phyloP scores from a whole-genome alignment of 2,888 invertebrate genomes.

The Aphelenchoides bicaudatus region DNA sequence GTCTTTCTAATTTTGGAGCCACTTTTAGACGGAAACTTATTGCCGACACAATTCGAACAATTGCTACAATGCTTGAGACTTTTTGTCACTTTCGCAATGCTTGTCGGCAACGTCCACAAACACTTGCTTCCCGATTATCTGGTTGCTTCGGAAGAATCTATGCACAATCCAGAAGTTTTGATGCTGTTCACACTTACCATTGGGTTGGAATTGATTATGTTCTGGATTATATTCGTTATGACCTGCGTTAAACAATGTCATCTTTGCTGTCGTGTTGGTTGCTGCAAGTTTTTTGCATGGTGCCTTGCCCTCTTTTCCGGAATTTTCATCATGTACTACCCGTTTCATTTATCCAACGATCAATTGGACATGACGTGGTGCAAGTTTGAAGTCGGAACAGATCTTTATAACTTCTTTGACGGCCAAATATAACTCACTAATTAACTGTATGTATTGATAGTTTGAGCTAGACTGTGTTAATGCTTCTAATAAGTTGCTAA shows the following conservation, averaged over 20 bases:
- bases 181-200: slow-evolving; percentile 51
- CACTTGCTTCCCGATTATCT: slow-evolving; percentile 53
- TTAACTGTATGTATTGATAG: too few relatives aligned
- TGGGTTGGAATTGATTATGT: slow-evolving; percentile 52
- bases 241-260: slow-evolving; percentile 54
- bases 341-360: slow-evolving; percentile 43
- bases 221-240: slow-evolving; percentile 50
- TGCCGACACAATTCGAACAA: slow-evolving; percentile 54
- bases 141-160: slow-evolving; percentile 12
- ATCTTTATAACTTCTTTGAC: slow-evolving; percentile 10
- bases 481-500: too few relatives aligned
- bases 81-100: slow-evolving; percentile 55
- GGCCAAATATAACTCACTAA: too few relatives aligned
- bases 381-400: slow-evolving; percentile 13
- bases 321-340: slow-evolving; percentile 33
- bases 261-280: slow-evolving; percentile 51
- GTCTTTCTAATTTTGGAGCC: slow-evolving; percentile 14
- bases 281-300: slow-evolving; percentile 38
- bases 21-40: slow-evolving; percentile 45
- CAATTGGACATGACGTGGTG: slow-evolving; percentile 37
- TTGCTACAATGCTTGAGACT: slow-evolving; percentile 51
- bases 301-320: slow-evolving; percentile 30
- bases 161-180: slow-evolving; percentile 50
- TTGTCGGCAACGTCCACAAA: slow-evolving; percentile 55
- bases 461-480: too few relatives aligned